Base-by-base conservation (phyloP, 1,140 invertebrate species). In the Oncopeltus fasciatus region DNA sequence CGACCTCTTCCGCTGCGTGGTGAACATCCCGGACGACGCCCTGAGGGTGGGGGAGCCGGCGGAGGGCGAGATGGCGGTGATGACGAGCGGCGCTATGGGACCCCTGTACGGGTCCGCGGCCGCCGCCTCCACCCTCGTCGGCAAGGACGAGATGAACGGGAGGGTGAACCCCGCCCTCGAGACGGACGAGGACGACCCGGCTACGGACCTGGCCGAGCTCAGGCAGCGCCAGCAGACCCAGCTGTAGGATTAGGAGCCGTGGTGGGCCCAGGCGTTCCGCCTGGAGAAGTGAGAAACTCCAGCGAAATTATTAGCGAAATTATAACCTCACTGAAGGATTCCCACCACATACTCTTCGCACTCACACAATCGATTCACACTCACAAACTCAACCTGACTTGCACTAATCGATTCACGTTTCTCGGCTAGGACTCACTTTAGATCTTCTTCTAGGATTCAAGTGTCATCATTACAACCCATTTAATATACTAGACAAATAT, bases 161-260 rank as follows among this genome's bases (percentile, higher is more conserved):
- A 81, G 92, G 67, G 86, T 96, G 66, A 97, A 97, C 79, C 92
- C 92, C n/a, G 93, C 92, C 0, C 80, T 96, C 66, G 92, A 92
- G 71, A 83, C 90, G 43, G 90, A 92, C 69, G 86, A 86, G 72
- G 88, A 94, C 53, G 67, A 67, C 29, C 65, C 65, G 2, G 67
- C 67, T 2, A 31, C 65, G 29, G 67, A 68, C 57, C 51, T 68
- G 16, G 62, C 61, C 8, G 64, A 67, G 4, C 18, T 65, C 3
- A 44, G 43, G 27, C 20, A 61, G 27, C 56, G 56, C 2, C 28
- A 38, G n/a, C 56, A 38, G 28, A 57, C 56, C 16, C 33, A 57
- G 18, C 56, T 57, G 2, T 38, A 57, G 56, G 56, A 14, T 28
- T 26, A 26, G 28, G 56, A 27, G 2, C 12, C 4, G 49, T 18